These are phyloP conservation scores for Anguilla anguilla DNA, from an alignment of 2,797 vertebrate species.

Conservation along the genomic window DNA sequence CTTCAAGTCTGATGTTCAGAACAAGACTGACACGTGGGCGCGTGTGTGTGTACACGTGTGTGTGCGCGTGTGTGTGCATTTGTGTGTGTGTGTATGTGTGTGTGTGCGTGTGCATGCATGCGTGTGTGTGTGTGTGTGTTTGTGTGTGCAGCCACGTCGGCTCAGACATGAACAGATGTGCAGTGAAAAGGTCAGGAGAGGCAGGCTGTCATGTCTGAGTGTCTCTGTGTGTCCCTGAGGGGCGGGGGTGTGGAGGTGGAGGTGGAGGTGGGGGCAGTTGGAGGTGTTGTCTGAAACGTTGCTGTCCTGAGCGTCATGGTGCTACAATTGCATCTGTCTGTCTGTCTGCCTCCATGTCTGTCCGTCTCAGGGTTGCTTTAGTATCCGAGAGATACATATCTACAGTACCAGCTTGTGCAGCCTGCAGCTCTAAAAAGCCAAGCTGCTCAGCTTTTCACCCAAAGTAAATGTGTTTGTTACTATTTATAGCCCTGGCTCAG, in stretches of 20 bases:
- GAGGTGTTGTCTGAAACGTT: background rate
- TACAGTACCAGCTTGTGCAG: background rate
- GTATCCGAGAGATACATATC: background rate
- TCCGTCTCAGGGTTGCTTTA: background rate
- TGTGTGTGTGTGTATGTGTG: background rate
- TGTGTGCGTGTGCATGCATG: background rate
- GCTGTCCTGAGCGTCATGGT: background rate
- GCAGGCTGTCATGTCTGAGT: background rate
- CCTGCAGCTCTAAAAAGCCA: background rate
- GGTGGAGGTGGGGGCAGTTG: background rate
- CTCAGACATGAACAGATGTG: slow-evolving; percentile 7
- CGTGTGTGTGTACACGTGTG: background rate
- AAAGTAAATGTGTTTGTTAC: background rate
- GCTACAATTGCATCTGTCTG: background rate
- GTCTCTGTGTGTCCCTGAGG: background rate
- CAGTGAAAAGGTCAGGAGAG: background rate
- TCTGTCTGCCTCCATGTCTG: background rate
- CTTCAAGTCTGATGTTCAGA: background rate
- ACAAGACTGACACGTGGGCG: background rate
- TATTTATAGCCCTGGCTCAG: slow-evolving; percentile 16
- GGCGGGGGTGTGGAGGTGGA: background rate
- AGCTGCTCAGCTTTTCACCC: background rate
- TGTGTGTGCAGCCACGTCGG: background rate
- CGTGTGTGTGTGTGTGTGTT: background rate
- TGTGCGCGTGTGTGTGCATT: background rate